Percentiles rank a stretch among this genome's conserved stretches.
Evolutionary conservation across 2,113 vertebrate species (phyloP).

Genomic region (Muntiacus reevesi): DNA sequence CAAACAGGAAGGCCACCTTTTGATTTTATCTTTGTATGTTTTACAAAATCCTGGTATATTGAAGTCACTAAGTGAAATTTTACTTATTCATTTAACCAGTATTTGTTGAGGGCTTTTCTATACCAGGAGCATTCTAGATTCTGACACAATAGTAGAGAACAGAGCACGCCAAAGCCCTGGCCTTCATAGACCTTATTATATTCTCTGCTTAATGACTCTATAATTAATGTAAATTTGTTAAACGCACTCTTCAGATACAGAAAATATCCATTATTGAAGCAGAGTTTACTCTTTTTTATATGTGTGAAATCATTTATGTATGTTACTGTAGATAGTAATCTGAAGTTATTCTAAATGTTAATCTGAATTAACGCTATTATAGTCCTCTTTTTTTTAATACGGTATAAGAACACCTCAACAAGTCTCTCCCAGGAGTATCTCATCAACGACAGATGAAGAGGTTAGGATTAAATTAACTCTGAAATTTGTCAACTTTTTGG

Average conservation of each 20-base stretch:
- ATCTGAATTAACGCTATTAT: slow-evolving; percentile 24
- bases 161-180: neutral
- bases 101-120: neutral
- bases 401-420: slow-evolving; percentile 19
- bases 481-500: neutral
- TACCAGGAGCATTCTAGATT: neutral
- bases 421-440: slow-evolving; percentile 40
- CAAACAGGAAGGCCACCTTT: neutral
- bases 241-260: neutral
- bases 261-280: neutral
- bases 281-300: neutral
- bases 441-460: slow-evolving; percentile 54
- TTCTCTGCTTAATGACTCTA: neutral
- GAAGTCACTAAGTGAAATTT: neutral
- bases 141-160: neutral
- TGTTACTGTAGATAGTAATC: neutral
- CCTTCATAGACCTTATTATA: neutral
- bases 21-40: neutral
- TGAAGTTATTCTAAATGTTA: slow-evolving; percentile 15
- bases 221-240: neutral
- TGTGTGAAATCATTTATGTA: neutral
- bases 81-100: neutral
- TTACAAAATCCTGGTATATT: neutral
- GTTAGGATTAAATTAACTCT: slow-evolving; percentile 25
- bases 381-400: neutral